A percentile compares a stretch with the other conserved stretches of the same genome.
phyloP scores from a whole-genome alignment of 1,140 invertebrate species.

The Riptortus pedestris region DNA sequence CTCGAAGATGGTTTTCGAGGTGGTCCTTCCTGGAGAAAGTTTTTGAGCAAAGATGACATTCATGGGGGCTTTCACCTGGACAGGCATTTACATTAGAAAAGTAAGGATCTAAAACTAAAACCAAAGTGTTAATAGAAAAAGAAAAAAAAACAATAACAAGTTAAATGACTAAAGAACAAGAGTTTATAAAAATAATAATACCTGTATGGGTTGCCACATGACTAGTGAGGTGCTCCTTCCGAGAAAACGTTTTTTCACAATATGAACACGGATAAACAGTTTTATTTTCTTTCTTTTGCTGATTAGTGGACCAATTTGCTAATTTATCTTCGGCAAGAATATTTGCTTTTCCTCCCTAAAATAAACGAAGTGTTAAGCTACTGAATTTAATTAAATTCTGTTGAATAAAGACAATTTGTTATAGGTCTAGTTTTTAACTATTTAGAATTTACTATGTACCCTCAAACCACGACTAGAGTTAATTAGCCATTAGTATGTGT shows the following conservation, averaged over 20 bases:
- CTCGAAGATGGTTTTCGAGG: constrained; percentile 63
- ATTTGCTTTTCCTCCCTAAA: constrained; percentile 58
- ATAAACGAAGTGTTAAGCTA: constrained; percentile 33
- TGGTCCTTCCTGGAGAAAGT: constrained; percentile 73
- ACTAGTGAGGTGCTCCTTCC: constrained; percentile 56
- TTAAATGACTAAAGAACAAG: neutral
- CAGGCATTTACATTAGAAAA: constrained; percentile 34
- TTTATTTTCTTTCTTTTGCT: constrained; percentile 23
- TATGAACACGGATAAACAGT: constrained; percentile 40
- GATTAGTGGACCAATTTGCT: neutral
- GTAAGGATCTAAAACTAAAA: constrained; percentile 35
- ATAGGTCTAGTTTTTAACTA: no score
- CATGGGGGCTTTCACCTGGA: constrained; percentile 58
- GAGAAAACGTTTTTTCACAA: constrained; percentile 58
- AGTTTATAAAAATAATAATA: neutral
- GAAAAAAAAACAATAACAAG: constrained; percentile 56
- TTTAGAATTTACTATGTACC: no score
- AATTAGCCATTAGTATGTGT: no score
- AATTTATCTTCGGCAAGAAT: neutral
- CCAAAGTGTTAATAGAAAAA: constrained; percentile 50
- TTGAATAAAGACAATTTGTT: neutral
- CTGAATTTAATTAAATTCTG: neutral
- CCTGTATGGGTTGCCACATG: constrained; percentile 57
- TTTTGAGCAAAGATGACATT: constrained; percentile 69
- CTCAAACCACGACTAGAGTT: no score